Percentiles rank a stretch among this genome's conserved stretches.
Evolutionary conservation across 2,113 vertebrate species (phyloP).

Genomic region (Ailuropoda melanoleuca): DNA sequence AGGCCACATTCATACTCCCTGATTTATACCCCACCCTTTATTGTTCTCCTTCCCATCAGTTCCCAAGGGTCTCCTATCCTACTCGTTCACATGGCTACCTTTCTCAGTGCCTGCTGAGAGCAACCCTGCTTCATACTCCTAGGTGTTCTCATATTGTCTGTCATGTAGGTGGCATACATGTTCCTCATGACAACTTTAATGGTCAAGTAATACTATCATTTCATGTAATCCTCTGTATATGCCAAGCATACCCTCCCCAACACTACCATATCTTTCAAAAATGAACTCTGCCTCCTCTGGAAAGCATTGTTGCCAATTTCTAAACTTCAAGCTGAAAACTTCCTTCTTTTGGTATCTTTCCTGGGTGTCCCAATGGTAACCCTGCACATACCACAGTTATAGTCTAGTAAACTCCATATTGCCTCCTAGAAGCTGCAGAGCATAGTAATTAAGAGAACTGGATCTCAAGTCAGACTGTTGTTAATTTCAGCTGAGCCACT

Average conservation of each 20-base stretch:
- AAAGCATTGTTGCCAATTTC: background rate
- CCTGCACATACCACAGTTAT: background rate
- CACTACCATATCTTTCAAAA: background rate
- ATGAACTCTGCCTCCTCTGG: background rate
- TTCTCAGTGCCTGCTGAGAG: background rate
- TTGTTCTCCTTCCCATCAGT: background rate
- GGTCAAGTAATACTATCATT: background rate
- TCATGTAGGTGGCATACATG: background rate
- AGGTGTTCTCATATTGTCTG: background rate
- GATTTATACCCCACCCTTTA: accelerated
- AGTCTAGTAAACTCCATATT: background rate
- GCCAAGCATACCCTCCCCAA: background rate
- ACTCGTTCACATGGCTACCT: background rate
- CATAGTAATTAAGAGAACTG: background rate
- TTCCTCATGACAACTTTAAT: background rate
- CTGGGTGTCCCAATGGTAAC: background rate
- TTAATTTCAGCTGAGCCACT: background rate
- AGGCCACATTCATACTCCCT: too few species aligned
- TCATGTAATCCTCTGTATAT: background rate
- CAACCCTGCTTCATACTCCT: background rate
- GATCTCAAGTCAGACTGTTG: background rate
- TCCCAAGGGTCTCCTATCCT: background rate
- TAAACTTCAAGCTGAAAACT: background rate
- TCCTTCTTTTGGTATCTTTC: background rate
- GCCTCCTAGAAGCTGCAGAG: background rate